Conservation (phyloP, 2,113 vertebrate species). For the Atractosteus spatula region DNA sequence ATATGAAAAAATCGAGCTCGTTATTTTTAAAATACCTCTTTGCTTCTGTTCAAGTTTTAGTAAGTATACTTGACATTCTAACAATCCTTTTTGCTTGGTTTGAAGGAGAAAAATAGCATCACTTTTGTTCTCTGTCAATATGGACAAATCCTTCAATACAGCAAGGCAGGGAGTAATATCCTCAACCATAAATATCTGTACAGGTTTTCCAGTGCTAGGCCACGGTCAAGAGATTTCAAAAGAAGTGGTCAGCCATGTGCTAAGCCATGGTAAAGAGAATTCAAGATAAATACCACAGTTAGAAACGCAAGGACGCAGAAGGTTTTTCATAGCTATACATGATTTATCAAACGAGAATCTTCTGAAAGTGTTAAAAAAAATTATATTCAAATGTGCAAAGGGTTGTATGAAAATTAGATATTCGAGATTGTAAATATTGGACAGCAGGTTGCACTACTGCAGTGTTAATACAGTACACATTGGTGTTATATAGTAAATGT, state of each 20-base stretch:
- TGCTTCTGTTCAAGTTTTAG: too few relatives aligned
- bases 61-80: too few relatives aligned
- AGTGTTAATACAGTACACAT: conserved; percentile 12
- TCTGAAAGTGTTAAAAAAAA: conserved; percentile 5
- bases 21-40: too few relatives aligned
- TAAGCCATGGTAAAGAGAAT: too few relatives aligned
- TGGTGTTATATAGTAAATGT: conserved; percentile 19
- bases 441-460: conserved; percentile 18
- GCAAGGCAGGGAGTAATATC: too few relatives aligned
- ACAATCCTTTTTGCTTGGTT: too few relatives aligned
- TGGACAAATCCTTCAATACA: too few relatives aligned
- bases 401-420: conserved; percentile 19
- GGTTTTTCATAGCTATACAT: conserved; percentile 14
- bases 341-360: conserved; percentile 11
- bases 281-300: neutral
- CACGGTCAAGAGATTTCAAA: neutral
- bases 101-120: too few relatives aligned
- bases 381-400: conserved; percentile 11
- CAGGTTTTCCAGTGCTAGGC: neutral
- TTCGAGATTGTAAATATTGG: conserved; percentile 14
- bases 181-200: neutral
- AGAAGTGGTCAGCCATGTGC: too few relatives aligned
- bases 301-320: conserved; percentile 2
- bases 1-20: too few relatives aligned
- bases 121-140: too few relatives aligned